Conservation (phyloP, 2,888 invertebrate species). For the Patella pellucida region DNA sequence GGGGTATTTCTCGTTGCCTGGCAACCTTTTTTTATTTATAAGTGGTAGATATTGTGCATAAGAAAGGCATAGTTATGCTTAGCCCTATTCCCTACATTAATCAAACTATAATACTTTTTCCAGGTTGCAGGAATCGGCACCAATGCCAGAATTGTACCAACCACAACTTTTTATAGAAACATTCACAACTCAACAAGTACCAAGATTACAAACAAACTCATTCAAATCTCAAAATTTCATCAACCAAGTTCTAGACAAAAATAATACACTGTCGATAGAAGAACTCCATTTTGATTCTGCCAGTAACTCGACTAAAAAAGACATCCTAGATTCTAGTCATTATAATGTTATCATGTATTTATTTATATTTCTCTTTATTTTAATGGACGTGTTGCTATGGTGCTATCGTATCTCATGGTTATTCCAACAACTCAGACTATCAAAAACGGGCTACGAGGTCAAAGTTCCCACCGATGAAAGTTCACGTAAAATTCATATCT, state of each 20-base stretch:
- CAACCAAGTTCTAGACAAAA: background rate
- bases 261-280: background rate
- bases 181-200: background rate
- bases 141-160: background rate
- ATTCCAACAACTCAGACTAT: constrained; percentile 43
- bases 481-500: constrained; percentile 55
- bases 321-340: background rate
- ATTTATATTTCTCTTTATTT: constrained; percentile 53
- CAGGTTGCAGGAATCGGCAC: background rate
- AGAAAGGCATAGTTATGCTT: too few species aligned
- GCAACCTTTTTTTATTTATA: too few species aligned
- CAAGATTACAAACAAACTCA: background rate
- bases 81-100: too few species aligned
- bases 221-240: constrained; percentile 9
- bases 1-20: too few species aligned
- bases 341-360: constrained; percentile 43
- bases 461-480: constrained; percentile 57
- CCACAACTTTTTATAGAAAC: background rate
- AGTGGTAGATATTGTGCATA: too few species aligned
- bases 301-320: background rate
- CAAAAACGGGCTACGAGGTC: constrained; percentile 53
- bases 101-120: background rate
- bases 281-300: constrained; percentile 4
- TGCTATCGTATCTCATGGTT: constrained; percentile 58
- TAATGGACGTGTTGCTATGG: constrained; percentile 53